Conservation (phyloP, 2,888 invertebrate genomes). For the Ennomos fuscantarius region DNA sequence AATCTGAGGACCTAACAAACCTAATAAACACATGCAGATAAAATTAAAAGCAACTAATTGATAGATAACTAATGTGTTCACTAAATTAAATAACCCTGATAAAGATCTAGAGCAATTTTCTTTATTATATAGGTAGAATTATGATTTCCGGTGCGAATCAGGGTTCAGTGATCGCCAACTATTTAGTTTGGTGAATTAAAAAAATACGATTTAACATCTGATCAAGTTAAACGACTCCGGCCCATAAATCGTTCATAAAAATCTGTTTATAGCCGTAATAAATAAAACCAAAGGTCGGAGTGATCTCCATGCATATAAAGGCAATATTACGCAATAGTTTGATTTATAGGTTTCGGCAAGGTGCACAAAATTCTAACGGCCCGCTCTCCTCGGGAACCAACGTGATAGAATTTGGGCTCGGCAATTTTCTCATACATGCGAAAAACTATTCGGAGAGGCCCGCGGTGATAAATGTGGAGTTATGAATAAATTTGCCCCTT, state of each 20-base stretch:
- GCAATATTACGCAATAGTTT: conserved; percentile 81
- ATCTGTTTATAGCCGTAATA: conserved; percentile 76
- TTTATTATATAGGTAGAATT: conserved; percentile 8
- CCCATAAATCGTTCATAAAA: conserved; percentile 71
- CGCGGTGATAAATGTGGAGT: conserved; percentile 78
- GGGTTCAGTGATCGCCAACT: conserved; percentile 36
- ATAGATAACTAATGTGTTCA: conserved; percentile 16
- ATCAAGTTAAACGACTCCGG: conserved; percentile 49
- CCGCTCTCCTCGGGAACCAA: conserved; percentile 59
- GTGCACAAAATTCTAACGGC: conserved; percentile 77
- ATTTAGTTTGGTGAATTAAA: conserved; percentile 38
- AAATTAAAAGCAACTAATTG: conserved; percentile 25
- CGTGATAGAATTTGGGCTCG: conserved; percentile 76
- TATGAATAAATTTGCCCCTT: conserved; percentile 80
- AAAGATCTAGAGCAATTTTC: conserved; percentile 21
- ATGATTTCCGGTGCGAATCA: conserved; percentile 11
- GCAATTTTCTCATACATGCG: conserved; percentile 77
- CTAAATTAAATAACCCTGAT: conserved; percentile 11
- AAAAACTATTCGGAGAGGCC: conserved; percentile 73
- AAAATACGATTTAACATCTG: conserved; percentile 45
- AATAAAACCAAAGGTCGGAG: conserved; percentile 71
- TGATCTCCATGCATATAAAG: conserved; percentile 78
- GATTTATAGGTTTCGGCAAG: conserved; percentile 82
- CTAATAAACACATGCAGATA: conserved; percentile 27
- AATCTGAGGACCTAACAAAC: conserved; percentile 28